These are phyloP conservation scores for Euborellia annulipes DNA, from an alignment of 1,140 invertebrate genomes.

Conservation along the genomic window DNA sequence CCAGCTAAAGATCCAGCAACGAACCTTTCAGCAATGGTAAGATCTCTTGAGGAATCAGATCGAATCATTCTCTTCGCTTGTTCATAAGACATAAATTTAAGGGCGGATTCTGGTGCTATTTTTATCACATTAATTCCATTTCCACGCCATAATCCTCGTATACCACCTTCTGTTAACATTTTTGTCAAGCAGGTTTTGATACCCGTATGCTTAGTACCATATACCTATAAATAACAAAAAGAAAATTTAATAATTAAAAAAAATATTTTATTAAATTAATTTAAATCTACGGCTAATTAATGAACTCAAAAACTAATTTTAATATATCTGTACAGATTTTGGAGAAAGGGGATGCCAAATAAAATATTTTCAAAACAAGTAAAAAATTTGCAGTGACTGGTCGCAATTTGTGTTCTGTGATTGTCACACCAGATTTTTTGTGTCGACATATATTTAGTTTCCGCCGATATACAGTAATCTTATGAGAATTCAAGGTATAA, in stretches of 20 bases:
- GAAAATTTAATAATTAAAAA: slow-evolving; percentile 3
- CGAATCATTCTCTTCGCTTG: slow-evolving; percentile 78
- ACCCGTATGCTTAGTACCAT: slow-evolving; percentile 50
- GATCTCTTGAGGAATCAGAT: slow-evolving; percentile 47
- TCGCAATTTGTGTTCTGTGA: too few species aligned
- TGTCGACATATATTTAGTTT: too few species aligned
- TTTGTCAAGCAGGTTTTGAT: slow-evolving; percentile 54
- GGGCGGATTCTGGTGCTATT: slow-evolving; percentile 93
- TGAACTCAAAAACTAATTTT: slow-evolving; percentile 2
- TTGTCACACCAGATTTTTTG: too few species aligned
- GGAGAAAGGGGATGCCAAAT: too few species aligned
- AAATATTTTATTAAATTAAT: slow-evolving; percentile 8
- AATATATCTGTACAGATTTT: too few species aligned
- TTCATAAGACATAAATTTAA: slow-evolving; percentile 98
- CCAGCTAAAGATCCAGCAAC: slow-evolving; percentile 88
- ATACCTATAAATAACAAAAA: slow-evolving; percentile 40
- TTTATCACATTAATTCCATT: slow-evolving; percentile 98
- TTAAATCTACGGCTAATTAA: neutral
- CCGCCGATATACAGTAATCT: too few species aligned
- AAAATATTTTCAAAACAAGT: too few species aligned
- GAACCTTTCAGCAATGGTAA: slow-evolving; percentile 82
- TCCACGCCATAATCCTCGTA: slow-evolving; percentile 82
- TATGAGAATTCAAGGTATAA: too few species aligned
- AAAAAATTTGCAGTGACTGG: too few species aligned
- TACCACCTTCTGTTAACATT: slow-evolving; percentile 90